Conservation (phyloP, 2,113 vertebrate genomes). For the Paradisaea rubra region DNA sequence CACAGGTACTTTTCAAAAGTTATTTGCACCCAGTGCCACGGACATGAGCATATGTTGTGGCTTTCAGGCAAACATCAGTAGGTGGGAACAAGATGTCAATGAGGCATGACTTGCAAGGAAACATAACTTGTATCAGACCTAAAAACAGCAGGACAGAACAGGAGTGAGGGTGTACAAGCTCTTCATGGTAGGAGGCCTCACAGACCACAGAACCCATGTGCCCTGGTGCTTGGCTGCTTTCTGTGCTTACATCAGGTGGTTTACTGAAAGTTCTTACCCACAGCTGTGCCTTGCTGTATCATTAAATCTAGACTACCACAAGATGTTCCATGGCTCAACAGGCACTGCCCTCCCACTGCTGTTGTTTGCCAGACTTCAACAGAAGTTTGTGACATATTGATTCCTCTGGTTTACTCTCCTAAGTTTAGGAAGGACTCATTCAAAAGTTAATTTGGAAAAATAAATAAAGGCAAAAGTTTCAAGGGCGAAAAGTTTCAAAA, state of each 20-base stretch:
- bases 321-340: not conserved
- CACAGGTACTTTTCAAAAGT: not conserved
- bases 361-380: not conserved
- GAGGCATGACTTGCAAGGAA: not conserved
- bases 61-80: not conserved
- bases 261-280: not conserved
- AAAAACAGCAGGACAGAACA: not conserved
- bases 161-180: not conserved
- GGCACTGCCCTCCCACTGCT: not conserved
- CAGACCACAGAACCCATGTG: not conserved
- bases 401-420: slow-evolving; percentile 10
- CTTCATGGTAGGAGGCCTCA: not conserved
- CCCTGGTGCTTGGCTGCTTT: not conserved
- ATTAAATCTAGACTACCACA: not conserved
- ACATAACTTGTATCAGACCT: not conserved
- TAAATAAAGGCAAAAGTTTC: slow-evolving; percentile 26
- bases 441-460: slow-evolving; percentile 21
- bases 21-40: not conserved
- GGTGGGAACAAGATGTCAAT: not conserved
- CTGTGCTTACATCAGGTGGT: not conserved
- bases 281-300: not conserved
- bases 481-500: slow-evolving; percentile 21
- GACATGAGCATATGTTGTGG: not conserved
- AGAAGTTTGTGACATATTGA: not conserved
- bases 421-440: not conserved